Evolutionary conservation across 2,113 vertebrate species (phyloP).

Genomic region (Hippoglossus stenolepis): DNA sequence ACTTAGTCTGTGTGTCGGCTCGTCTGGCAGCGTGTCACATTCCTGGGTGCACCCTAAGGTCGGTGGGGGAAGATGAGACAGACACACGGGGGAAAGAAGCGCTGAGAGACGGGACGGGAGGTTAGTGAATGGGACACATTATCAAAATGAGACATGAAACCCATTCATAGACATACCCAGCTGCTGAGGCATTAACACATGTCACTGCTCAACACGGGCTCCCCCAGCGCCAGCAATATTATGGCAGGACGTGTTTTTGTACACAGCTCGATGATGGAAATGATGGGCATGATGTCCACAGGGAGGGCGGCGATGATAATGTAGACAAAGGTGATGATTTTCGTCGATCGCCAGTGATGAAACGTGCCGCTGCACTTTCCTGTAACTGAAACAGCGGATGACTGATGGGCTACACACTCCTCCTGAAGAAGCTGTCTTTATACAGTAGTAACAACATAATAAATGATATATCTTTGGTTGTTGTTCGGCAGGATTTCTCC

Average conservation of each 20-base stretch:
- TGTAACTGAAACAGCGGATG: constrained; percentile 2
- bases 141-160: constrained; percentile 54
- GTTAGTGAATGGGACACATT: constrained; percentile 38
- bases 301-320: constrained; percentile 13
- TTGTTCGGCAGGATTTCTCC: no score
- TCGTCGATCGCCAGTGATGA: neutral
- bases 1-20: constrained; percentile 46
- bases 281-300: constrained; percentile 3
- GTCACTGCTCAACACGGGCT: constrained; percentile 12
- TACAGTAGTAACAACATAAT: no score
- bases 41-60: constrained; percentile 50
- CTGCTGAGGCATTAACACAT: constrained; percentile 43
- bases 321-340: constrained; percentile 18
- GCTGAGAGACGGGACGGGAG: constrained; percentile 46
- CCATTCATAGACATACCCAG: constrained; percentile 28
- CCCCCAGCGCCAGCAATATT: constrained; percentile 10
- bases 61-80: constrained; percentile 50
- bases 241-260: neutral
- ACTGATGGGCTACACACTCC: neutral
- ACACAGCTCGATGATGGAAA: neutral
- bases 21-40: constrained; percentile 56
- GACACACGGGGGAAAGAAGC: constrained; percentile 28
- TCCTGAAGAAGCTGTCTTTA: no score
- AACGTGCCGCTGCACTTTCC: neutral
- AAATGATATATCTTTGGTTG: no score